Evolutionary conservation across 2,113 vertebrate genomes (phyloP), one percentile per base, ranked within the genome.

Genomic region (Dinomys branickii): DNA sequence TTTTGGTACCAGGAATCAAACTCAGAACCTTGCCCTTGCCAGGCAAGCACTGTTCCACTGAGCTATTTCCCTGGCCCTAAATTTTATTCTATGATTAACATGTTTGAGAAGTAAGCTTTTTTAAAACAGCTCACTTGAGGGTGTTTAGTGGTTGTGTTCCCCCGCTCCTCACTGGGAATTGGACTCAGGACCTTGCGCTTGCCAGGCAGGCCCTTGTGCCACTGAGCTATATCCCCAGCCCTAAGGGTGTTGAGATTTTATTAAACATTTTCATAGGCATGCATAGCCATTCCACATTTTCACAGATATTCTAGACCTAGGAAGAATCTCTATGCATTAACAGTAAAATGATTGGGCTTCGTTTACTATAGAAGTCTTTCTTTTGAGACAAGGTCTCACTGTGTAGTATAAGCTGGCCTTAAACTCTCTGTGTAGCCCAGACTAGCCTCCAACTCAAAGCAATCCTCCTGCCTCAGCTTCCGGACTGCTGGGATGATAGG

Each of bases 81-180:
- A 8, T 84, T 94, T 94, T 94, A 86, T 30, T 84, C 16, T 92
- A 73, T 85, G n/a, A 67, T n/a, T 44, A 88, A 14, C 50, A 69
- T 82, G 94, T 96, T 63, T 92, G 94, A 89, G 85, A 54, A 65
- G 63, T 56, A 90, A n/a, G 14, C 16, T 50, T 35, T 89, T 84
- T 88, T 11, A 44, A 7, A 30, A 47, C 9, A 28, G 28, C 75
- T 50, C 30, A 78, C 47, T 54, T 33, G 77, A 78, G 44, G 26
- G 30, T 80, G 28, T 84, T 84, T 50, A 50, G 47, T 50, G n/a
- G n/a, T n/a, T n/a, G n/a, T n/a, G n/a, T n/a, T n/a, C n/a, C 47
- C 47, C 47, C 47, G 47, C 47, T 9, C 47, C 47, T 9, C 47
- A n/a, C n/a, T n/a, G n/a, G n/a, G 5, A 50, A 50, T 9, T 50